These are phyloP conservation scores for Tauraco hartlaubi DNA, from an alignment of 2,797 vertebrate species.

Conservation along the genomic window DNA sequence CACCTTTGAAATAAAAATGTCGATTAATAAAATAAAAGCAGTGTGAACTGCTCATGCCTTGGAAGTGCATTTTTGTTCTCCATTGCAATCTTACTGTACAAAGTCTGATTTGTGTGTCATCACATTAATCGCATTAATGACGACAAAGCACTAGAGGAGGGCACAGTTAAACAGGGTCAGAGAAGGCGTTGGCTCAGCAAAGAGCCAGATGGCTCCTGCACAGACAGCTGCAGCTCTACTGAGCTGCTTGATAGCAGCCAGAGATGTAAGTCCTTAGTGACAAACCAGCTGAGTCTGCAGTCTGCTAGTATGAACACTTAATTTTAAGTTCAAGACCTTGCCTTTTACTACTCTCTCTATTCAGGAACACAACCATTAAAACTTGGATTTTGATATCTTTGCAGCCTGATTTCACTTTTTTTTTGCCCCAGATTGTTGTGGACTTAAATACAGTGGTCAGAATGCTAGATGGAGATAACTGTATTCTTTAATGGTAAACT, in stretches of 20 bases:
- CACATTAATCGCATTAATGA: not conserved
- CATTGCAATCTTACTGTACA: not conserved
- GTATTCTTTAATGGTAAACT: not conserved
- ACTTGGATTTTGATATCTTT: conserved; percentile 17
- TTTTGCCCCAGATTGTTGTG: not conserved
- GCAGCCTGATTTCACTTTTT: not conserved
- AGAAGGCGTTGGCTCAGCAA: not conserved
- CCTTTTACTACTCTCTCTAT: not conserved
- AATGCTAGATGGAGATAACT: not conserved
- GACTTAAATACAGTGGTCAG: not conserved
- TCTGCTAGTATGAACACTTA: not conserved
- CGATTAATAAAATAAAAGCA: conserved; percentile 59
- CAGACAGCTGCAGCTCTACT: conserved; percentile 59
- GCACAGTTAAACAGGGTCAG: not conserved
- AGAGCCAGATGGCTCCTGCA: conserved; percentile 70
- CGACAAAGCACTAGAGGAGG: not conserved
- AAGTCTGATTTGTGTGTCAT: not conserved
- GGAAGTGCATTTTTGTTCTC: not conserved
- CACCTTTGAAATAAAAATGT: conserved; percentile 45
- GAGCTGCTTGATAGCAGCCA: conserved; percentile 52
- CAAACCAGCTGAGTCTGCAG: conserved; percentile 20
- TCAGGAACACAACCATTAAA: not conserved
- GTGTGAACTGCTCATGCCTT: not conserved
- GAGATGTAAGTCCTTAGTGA: conserved; percentile 50
- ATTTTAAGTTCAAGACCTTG: not conserved